phyloP scores from a whole-genome alignment of 2,113 vertebrate species.

The Opisthocomus hoazin region DNA sequence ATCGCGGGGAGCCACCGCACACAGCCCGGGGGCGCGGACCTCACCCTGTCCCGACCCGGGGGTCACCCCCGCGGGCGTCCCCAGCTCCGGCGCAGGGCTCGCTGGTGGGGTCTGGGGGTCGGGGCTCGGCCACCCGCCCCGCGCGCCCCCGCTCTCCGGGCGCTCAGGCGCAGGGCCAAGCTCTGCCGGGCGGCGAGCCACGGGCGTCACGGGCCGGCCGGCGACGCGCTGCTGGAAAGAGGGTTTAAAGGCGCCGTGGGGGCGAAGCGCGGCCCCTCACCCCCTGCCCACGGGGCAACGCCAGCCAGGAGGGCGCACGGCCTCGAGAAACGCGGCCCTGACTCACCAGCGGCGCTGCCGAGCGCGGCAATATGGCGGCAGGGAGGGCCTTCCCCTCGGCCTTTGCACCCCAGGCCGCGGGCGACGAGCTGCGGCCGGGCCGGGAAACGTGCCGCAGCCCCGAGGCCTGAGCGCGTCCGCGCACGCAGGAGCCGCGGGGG shows the following conservation, averaged over 20 bases:
- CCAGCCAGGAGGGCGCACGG: accelerated
- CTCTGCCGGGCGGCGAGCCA: neutral
- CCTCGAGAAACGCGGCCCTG: too few species aligned
- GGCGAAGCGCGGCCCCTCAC: neutral
- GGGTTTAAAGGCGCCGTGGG: neutral
- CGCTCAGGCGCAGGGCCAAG: neutral
- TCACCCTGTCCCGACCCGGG: neutral
- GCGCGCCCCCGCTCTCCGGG: too few species aligned
- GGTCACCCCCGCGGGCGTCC: neutral
- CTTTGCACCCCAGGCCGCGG: too few species aligned
- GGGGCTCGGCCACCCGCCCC: neutral
- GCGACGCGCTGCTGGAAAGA: too few species aligned
- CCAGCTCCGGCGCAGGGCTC: neutral
- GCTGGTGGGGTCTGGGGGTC: accelerated
- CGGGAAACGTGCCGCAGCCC: too few species aligned
- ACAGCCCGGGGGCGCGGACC: neutral
- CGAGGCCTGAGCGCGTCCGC: neutral
- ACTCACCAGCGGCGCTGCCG: accelerated
- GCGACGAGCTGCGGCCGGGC: too few species aligned
- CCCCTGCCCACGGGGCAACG: accelerated
- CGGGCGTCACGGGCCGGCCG: too few species aligned
- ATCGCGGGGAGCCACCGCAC: neutral
- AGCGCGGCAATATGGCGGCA: accelerated
- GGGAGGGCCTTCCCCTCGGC: neutral
- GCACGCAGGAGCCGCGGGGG: accelerated